Percentiles rank a stretch among this genome's conserved stretches.
Evolutionary conservation across 2,797 vertebrate species (phyloP).

Genomic region (Parambassis ranga): DNA sequence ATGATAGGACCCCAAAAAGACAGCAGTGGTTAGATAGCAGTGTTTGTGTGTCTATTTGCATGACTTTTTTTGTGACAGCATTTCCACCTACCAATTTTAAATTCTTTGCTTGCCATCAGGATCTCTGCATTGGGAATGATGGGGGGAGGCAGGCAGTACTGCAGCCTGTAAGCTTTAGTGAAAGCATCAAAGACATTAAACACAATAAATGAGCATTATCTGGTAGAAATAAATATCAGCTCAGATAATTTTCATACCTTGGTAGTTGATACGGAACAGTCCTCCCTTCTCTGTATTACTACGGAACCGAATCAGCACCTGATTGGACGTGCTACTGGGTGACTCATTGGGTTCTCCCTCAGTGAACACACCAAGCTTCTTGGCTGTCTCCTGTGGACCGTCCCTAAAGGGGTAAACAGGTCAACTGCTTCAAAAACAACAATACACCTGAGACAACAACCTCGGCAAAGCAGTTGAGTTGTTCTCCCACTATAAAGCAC

Average conservation of each 20-base stretch:
- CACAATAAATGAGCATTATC: not conserved
- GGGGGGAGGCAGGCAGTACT: slow-evolving; percentile 91
- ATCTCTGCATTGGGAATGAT: slow-evolving; percentile 94
- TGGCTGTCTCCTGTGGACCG: slow-evolving; percentile 89
- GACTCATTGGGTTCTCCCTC: slow-evolving; percentile 87
- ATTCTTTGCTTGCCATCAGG: slow-evolving; percentile 93
- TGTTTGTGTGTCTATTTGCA: not conserved
- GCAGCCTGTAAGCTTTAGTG: slow-evolving; percentile 89
- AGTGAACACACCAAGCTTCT: slow-evolving; percentile 92
- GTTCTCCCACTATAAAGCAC: slow-evolving; percentile 2
- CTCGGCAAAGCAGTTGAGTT: not conserved
- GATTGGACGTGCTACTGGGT: slow-evolving; percentile 92
- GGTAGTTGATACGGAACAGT: slow-evolving; percentile 89
- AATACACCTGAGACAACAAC: not conserved
- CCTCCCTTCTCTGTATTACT: slow-evolving; percentile 90
- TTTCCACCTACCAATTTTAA: slow-evolving; percentile 89
- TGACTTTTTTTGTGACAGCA: slow-evolving; percentile 9
- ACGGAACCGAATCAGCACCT: slow-evolving; percentile 92
- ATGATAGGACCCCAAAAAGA: not conserved
- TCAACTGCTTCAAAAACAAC: slow-evolving; percentile 22
- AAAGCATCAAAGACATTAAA: slow-evolving; percentile 33
- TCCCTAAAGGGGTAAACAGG: slow-evolving; percentile 81
- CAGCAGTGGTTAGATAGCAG: not conserved
- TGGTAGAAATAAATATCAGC: not conserved
- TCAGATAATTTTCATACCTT: slow-evolving; percentile 75